Conservation (phyloP, 2,797 vertebrate genomes). For the Pempheris klunzingeri region DNA sequence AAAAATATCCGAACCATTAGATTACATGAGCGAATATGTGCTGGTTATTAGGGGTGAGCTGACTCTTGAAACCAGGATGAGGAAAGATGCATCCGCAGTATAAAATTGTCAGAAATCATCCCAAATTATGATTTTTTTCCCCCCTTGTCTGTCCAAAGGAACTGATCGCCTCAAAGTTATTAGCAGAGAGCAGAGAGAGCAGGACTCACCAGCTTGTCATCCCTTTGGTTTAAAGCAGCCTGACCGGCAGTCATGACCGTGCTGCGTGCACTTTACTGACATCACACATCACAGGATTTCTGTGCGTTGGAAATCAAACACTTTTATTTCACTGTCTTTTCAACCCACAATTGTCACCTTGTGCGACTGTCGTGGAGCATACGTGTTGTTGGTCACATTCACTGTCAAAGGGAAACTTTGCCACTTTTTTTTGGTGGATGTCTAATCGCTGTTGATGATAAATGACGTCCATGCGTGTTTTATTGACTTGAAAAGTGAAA, state of each 20-base stretch:
- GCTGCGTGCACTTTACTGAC: constrained; percentile 17
- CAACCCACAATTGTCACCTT: background rate
- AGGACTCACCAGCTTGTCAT: constrained; percentile 8
- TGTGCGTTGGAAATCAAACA: background rate
- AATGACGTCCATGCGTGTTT: no score
- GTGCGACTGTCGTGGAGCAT: background rate
- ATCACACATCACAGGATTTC: background rate
- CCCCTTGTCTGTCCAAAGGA: background rate
- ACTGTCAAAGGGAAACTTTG: no score
- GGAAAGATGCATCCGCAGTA: background rate
- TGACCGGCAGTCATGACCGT: background rate
- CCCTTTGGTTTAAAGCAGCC: constrained; percentile 2
- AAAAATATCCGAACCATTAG: background rate
- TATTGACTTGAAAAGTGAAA: no score
- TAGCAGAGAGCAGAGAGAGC: background rate
- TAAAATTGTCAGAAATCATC: background rate
- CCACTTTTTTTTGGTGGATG: no score
- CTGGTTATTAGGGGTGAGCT: background rate
- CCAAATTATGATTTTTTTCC: background rate
- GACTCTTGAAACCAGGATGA: constrained; percentile 17
- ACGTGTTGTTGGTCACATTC: constrained; percentile 7
- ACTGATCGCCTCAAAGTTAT: background rate
- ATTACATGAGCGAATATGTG: constrained; percentile 3
- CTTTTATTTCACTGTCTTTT: constrained; percentile 14
- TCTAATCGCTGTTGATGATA: no score